These are phyloP conservation scores for Melanaphis sacchari DNA, from an alignment of 1,140 invertebrate species.

Conservation along the genomic window DNA sequence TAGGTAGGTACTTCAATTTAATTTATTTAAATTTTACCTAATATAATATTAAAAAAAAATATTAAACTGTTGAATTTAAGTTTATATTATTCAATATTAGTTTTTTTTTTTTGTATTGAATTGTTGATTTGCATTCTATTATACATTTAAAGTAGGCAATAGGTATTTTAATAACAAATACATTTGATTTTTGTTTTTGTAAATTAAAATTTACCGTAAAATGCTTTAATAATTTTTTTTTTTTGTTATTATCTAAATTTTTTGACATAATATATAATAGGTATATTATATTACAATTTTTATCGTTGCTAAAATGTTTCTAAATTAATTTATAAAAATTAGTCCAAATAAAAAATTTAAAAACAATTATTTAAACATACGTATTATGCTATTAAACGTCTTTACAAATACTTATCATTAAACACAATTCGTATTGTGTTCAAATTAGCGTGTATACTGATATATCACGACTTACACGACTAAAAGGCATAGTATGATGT, in stretches of 20 bases:
- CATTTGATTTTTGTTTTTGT: background rate
- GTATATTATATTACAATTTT: background rate
- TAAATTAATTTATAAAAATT: background rate
- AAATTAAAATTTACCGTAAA: too few relatives aligned
- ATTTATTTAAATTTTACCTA: too few relatives aligned
- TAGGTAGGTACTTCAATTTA: too few relatives aligned
- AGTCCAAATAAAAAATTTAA: background rate
- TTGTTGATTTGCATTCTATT: background rate
- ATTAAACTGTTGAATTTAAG: too few relatives aligned
- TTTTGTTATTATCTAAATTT: background rate
- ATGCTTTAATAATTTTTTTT: background rate
- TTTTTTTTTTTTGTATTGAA: too few relatives aligned
- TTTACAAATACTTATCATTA: background rate
- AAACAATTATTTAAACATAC: background rate
- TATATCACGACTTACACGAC: background rate
- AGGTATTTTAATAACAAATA: background rate
- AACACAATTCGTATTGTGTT: background rate
- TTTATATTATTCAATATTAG: too few relatives aligned
- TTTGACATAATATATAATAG: background rate
- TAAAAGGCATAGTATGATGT: background rate
- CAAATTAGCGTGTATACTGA: background rate
- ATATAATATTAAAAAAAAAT: too few relatives aligned
- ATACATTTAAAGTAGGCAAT: background rate
- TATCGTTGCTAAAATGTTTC: background rate
- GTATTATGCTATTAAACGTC: background rate